Base-by-base conservation (phyloP, 2,797 vertebrate genomes). In the Macropus fuliginosus region DNA sequence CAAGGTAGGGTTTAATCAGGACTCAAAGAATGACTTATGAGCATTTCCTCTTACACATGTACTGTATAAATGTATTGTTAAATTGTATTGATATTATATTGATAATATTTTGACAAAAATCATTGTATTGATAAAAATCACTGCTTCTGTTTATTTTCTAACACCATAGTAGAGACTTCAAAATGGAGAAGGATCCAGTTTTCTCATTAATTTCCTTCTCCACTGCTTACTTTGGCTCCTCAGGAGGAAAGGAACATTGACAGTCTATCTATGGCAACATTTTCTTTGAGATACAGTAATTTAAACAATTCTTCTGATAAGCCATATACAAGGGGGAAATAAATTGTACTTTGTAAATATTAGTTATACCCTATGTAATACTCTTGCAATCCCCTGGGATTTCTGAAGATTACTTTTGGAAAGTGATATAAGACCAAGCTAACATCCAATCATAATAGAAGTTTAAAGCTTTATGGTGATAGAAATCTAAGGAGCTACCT, bases 351-450 rank as follows among this genome's bases (percentile, higher is more conserved):
- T 81, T 57, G 0, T 0, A 94, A 91, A 89, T 34, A 93, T 55
- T 90, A 27, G 91, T 55, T 1, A 21, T 0, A 56, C 54, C 94
- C 10, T 5, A 81, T 93, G 8, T 34, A 92, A 57, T 54, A 66
- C 0, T 91, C 50, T 90, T 92, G 66, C 46, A 81, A 91, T 40
- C 21, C 94, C 89, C 46, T 91, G 28, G 56, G 91, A 46, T 92
- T 96, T 97, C 74, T 95, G 91, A 96, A 96, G 74, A 54, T 55
- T 54, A 12, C 8, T 50, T 50, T 28, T 46, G n/a, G 94, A 97
- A 74, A 66, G 24, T 90, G 95, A 96, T 13, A 31, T 13, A 91
- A 90, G 1, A 94, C 27, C 50, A 90, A 54, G 89, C 92, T 91
- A 56, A 1, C n/a, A 55, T 90, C 55, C 81, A 91, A 46, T 34